A percentile compares a stretch with the other conserved stretches of the same genome.
phyloP scores from a whole-genome alignment of 1,140 invertebrate genomes.

The Tetramorium alpestre region DNA sequence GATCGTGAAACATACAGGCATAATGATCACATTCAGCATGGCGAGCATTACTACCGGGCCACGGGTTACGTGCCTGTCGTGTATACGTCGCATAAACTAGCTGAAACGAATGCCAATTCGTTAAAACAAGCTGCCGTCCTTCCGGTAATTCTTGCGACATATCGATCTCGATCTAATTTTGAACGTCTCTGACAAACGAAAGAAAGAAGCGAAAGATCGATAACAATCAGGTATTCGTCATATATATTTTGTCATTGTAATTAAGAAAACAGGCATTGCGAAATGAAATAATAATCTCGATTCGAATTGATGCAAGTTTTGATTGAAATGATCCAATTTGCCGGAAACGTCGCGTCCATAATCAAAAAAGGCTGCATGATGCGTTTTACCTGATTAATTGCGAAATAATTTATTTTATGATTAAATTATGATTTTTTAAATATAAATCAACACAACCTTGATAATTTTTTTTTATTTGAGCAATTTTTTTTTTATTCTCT shows the following conservation, averaged over 20 bases:
- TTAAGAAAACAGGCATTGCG: neutral
- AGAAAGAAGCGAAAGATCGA: neutral
- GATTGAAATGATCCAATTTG: neutral
- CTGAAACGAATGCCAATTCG: conserved; percentile 7
- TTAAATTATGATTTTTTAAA: neutral
- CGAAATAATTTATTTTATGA: neutral
- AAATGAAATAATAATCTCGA: neutral
- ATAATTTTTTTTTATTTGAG: neutral
- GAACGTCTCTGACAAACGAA: neutral
- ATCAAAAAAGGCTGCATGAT: neutral
- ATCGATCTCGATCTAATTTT: conserved; percentile 20
- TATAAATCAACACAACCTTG: neutral
- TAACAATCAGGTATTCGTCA: neutral
- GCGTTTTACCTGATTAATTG: neutral
- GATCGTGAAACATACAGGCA: conserved; percentile 44
- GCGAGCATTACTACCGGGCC: neutral
- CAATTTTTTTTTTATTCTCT: neutral
- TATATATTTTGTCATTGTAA: neutral
- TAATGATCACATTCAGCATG: conserved; percentile 37
- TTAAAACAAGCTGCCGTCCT: conserved; percentile 18
- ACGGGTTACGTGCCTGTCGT: conserved; percentile 5
- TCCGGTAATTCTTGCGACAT: conserved; percentile 43
- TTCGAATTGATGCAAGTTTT: neutral
- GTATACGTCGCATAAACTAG: conserved; percentile 32
- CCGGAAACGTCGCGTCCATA: neutral